phyloP scores from a whole-genome alignment of 2,113 vertebrate species.

The Oreochromis tanganicae region DNA sequence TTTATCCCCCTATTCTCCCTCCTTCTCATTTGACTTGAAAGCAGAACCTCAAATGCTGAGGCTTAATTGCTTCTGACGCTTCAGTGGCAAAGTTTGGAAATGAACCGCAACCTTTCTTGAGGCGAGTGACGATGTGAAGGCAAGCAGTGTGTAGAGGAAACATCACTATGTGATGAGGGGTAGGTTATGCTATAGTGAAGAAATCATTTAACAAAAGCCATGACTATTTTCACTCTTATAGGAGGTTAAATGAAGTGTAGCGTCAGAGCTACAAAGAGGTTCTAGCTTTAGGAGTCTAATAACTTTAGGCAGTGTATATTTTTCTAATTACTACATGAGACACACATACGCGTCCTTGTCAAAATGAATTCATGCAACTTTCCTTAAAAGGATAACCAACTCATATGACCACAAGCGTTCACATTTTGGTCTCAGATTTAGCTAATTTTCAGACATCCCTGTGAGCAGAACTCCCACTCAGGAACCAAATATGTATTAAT shows the following conservation, averaged over 20 bases:
- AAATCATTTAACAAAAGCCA: neutral
- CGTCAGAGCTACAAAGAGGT: neutral
- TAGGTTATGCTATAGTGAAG: neutral
- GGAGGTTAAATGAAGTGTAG: conserved; percentile 3
- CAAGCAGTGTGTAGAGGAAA: conserved; percentile 9
- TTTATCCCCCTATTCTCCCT: neutral
- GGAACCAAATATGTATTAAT: neutral
- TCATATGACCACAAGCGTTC: neutral
- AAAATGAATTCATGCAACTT: neutral
- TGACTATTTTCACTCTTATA: neutral
- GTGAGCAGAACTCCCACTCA: neutral
- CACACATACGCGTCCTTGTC: neutral
- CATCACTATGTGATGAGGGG: neutral
- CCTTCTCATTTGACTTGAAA: conserved; percentile 26
- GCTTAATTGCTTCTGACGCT: conserved; percentile 33
- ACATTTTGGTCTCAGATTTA: neutral
- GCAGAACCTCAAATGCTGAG: neutral
- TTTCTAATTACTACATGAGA: neutral
- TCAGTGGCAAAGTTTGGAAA: conserved; percentile 1
- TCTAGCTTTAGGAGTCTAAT: neutral
- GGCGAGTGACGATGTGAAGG: conserved; percentile 2
- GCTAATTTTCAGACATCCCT: neutral
- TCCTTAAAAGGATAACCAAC: neutral
- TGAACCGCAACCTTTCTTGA: neutral
- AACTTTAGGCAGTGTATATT: neutral